Percentiles rank a stretch among this genome's conserved stretches.
Conservation (phyloP, 2,113 vertebrate genomes). For the Pachycephala philippinensis region DNA sequence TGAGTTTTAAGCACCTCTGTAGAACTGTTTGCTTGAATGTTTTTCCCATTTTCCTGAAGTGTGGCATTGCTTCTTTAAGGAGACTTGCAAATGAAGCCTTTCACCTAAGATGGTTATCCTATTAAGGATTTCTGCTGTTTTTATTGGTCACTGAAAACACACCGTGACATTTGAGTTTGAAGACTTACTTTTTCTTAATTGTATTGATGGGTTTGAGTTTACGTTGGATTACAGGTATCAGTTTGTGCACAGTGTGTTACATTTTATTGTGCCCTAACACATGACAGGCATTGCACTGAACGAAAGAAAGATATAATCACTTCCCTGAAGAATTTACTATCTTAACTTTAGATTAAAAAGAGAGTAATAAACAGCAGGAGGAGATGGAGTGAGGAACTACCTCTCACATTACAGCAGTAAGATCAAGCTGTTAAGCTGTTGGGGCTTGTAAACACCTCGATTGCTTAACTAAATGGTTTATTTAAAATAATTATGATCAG, state of each 20-base stretch:
- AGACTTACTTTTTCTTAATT: not conserved
- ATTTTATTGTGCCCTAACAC: not conserved
- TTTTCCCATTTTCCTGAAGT: not conserved
- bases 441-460: conserved; percentile 41
- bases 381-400: conserved; percentile 17
- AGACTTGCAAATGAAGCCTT: conserved; percentile 27
- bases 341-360: conserved; percentile 39
- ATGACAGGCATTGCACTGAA: not conserved
- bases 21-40: not conserved
- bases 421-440: conserved; percentile 47
- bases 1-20: conserved; percentile 32
- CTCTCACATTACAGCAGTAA: not conserved
- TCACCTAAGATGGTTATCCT: not conserved
- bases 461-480: conserved; percentile 44
- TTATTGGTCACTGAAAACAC: conserved; percentile 4
- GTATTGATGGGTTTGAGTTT: not conserved
- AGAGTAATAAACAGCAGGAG: conserved; percentile 55
- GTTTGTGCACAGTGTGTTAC: not conserved
- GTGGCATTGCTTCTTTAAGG: conserved; percentile 1
- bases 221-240: not conserved
- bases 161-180: not conserved
- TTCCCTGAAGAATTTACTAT: conserved; percentile 15
- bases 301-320: not conserved
- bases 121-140: not conserved
- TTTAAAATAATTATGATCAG: conserved; percentile 59